These are phyloP conservation scores for Xanthostigma xanthostigma DNA, from an alignment of 2,888 invertebrate species.

Conservation along the genomic window DNA sequence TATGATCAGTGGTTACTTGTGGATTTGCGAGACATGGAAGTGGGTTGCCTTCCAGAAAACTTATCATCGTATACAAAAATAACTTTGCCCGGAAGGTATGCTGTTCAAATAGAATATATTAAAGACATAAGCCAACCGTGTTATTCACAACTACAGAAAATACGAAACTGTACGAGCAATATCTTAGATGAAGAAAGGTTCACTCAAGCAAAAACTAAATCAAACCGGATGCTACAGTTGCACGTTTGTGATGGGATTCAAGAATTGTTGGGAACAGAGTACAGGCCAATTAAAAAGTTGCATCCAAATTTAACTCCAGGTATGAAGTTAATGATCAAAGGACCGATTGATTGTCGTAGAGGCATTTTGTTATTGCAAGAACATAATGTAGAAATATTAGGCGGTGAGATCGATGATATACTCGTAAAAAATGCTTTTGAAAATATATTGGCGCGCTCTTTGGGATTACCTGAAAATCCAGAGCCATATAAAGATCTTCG, in stretches of 20 bases:
- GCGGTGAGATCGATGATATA: slow-evolving; percentile 57
- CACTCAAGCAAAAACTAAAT: slow-evolving; percentile 33
- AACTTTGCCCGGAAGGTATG: slow-evolving; percentile 36
- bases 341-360: slow-evolving; percentile 52
- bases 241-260: slow-evolving; percentile 61
- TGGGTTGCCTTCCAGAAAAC: slow-evolving; percentile 42
- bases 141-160: slow-evolving; percentile 27
- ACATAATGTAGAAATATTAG: slow-evolving; percentile 41
- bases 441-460: slow-evolving; percentile 39
- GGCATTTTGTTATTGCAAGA: slow-evolving; percentile 53
- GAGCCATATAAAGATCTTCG: slow-evolving; percentile 25
- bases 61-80: slow-evolving; percentile 31
- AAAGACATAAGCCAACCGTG: slow-evolving; percentile 43
- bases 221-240: slow-evolving; percentile 52
- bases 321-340: slow-evolving; percentile 47
- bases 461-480: slow-evolving; percentile 36
- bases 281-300: slow-evolving; percentile 40
- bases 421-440: slow-evolving; percentile 40
- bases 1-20: slow-evolving; percentile 51
- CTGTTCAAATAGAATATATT: slow-evolving; percentile 44
- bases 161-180: slow-evolving; percentile 33
- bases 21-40: slow-evolving; percentile 46
- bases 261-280: slow-evolving; percentile 55
- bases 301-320: slow-evolving; percentile 43
- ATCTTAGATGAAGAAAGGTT: slow-evolving; percentile 40